Evolutionary conservation across 2,797 vertebrate species (phyloP).

Genomic region (Centropyge bicolor): DNA sequence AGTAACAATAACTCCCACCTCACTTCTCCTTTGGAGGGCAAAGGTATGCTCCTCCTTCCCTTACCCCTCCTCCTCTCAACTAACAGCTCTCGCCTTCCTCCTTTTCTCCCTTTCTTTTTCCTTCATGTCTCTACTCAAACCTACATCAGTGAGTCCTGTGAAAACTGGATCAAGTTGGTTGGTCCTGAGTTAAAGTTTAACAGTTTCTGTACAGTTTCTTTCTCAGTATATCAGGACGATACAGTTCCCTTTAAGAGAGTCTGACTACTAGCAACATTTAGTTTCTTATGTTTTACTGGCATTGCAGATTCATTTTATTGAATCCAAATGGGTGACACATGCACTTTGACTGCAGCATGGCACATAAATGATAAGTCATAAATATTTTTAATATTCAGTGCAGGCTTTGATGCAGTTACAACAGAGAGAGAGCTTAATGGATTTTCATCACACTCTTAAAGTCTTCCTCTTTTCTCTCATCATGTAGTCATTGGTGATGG

Average conservation of each 20-base stretch:
- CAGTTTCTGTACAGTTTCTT: neutral
- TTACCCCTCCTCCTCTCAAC: neutral
- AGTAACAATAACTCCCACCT: conserved; percentile 93
- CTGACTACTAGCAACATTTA: neutral
- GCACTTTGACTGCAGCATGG: neutral
- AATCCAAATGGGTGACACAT: neutral
- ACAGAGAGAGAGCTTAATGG: neutral
- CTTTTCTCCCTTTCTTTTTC: conserved; percentile 10
- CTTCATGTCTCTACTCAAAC: conserved; percentile 4
- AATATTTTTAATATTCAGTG: conserved; percentile 1
- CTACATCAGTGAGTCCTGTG: neutral
- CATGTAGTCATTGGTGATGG: neutral
- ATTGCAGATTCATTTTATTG: neutral
- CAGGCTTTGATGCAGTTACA: neutral
- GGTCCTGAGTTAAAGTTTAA: conserved; percentile 4
- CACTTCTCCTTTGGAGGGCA: conserved; percentile 91
- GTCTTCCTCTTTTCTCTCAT: neutral
- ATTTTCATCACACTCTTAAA: neutral
- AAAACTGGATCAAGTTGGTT: neutral
- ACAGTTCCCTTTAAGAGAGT: neutral
- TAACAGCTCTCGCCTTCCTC: neutral
- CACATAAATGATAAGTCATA: neutral
- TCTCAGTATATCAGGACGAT: neutral
- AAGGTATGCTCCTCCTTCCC: conserved; percentile 88
- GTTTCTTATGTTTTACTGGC: neutral